Percentiles rank a stretch among this genome's conserved stretches.
phyloP scores from a whole-genome alignment of 2,888 invertebrate species.

The Brachyptera risi region DNA sequence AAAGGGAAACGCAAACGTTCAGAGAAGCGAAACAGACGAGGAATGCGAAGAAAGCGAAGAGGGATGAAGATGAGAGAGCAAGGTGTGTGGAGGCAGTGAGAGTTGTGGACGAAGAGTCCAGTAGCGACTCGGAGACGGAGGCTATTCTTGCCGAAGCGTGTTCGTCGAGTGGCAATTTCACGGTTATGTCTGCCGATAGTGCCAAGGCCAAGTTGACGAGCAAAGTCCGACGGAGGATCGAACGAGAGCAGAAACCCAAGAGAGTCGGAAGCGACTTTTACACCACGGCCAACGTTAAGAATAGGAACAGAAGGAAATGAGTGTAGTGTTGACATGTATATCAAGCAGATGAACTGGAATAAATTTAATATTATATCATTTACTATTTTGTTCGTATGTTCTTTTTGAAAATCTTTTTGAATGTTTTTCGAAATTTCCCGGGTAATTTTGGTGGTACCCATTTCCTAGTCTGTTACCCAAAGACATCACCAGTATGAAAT shows the following conservation, averaged over 20 bases:
- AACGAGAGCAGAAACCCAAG: conserved; percentile 69
- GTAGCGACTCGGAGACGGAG: conserved; percentile 15
- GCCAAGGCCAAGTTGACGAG: conserved; percentile 57
- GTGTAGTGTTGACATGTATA: too few species aligned
- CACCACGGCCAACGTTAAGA: conserved; percentile 84
- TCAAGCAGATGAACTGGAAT: too few species aligned
- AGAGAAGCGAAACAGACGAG: conserved; percentile 42
- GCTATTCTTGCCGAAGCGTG: conserved; percentile 14
- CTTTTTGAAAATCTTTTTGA: too few species aligned
- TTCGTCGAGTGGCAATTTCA: not conserved
- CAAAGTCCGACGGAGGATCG: conserved; percentile 69
- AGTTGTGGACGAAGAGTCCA: conserved; percentile 41
- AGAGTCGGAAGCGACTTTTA: conserved; percentile 88
- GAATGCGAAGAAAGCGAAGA: conserved; percentile 41
- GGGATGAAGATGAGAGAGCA: conserved; percentile 38
- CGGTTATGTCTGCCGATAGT: not conserved
- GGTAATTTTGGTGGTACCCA: too few species aligned
- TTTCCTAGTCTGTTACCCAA: too few species aligned
- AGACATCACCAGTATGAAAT: too few species aligned
- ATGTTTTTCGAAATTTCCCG: too few species aligned
- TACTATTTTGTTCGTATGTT: too few species aligned
- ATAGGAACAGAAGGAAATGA: conserved; percentile 50
- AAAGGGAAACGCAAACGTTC: conserved; percentile 47
- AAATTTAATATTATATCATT: too few species aligned
- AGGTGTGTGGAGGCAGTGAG: conserved; percentile 34